A percentile compares a stretch with the other conserved stretches of the same genome.
These are phyloP conservation scores for Labeo calbasu DNA, from an alignment of 2,797 vertebrate genomes.

Conservation along the genomic window DNA sequence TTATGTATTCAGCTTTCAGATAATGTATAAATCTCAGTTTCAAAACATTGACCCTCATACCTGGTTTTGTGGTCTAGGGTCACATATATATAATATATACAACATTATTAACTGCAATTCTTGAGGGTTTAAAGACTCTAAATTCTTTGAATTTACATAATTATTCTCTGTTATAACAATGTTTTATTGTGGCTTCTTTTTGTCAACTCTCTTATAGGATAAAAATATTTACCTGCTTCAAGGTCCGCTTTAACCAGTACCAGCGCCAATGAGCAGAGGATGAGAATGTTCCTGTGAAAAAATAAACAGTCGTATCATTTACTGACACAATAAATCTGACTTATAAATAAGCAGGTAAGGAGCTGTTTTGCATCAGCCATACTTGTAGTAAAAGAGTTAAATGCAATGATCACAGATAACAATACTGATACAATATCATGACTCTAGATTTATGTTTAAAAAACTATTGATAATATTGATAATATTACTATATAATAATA, in stretches of 20 bases:
- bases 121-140: not conserved
- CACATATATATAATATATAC: not conserved
- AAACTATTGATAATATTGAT: not conserved
- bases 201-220: constrained; percentile 49
- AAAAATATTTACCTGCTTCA: constrained; percentile 58
- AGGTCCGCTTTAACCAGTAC: constrained; percentile 73
- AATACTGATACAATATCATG: not conserved
- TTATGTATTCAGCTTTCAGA: no score
- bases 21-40: no score
- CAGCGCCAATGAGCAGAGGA: constrained; percentile 70
- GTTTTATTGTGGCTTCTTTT: not conserved
- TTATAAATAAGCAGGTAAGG: not conserved
- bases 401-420: no score
- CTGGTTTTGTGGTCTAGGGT: no score
- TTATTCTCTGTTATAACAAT: not conserved
- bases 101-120: not conserved
- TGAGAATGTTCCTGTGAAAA: constrained; percentile 70
- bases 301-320: not conserved
- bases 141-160: not conserved
- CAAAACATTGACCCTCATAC: no score
- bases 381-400: not conserved
- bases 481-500: not conserved
- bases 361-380: not conserved
- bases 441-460: not conserved
- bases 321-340: not conserved